Evolutionary conservation across 2,113 vertebrate species (phyloP), one percentile per base, ranked within the genome.

Genomic region (Cacatua alba): DNA sequence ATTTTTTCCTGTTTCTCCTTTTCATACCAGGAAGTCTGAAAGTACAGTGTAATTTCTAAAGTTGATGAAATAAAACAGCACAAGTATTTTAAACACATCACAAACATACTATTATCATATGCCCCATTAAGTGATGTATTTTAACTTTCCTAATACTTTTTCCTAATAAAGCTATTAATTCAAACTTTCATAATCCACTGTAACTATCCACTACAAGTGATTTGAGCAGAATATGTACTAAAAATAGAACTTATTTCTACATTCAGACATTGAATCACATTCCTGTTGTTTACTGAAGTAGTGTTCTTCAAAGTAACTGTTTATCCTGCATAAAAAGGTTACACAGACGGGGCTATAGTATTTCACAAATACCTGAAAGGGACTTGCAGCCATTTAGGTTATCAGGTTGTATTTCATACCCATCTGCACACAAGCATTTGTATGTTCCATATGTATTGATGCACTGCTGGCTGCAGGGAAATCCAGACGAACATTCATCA

Each of bases 391-490:
- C 98, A 88, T 99, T 98, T 35, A 97, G 98, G 92, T 98, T 99
- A 93, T 98, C 98, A 92, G 98, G 98, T 86, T 98, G 98, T 92
- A 98, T 97, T 98, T 99, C 98, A 80, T 99, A 99, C 43, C 99
- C 99, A 17, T 99, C 98, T 93, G 98, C 98, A 97, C 99, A 99
- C 82, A 99, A 93, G 72, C 99, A 99, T 96, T 98, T 99, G 97
- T 98, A 99, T 74, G 99, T 99, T 92, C 99, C 99, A 2, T 99
- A 99, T 6, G 99, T 99, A 96, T 99, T 99, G 98, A 99, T 98
- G 97, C 99, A 99, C 75, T 98, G 99, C 96, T 99, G 99, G 97
- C 99, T 99, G 95, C 99, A 99, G 52, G 99, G 99, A 77, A 99
- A 99, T 26, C 97, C 98, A n/a, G 98, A 98, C 23, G 98, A 98